These are phyloP conservation scores for Leontopithecus rosalia DNA, from an alignment of 2,797 vertebrate genomes.

Conservation along the genomic window DNA sequence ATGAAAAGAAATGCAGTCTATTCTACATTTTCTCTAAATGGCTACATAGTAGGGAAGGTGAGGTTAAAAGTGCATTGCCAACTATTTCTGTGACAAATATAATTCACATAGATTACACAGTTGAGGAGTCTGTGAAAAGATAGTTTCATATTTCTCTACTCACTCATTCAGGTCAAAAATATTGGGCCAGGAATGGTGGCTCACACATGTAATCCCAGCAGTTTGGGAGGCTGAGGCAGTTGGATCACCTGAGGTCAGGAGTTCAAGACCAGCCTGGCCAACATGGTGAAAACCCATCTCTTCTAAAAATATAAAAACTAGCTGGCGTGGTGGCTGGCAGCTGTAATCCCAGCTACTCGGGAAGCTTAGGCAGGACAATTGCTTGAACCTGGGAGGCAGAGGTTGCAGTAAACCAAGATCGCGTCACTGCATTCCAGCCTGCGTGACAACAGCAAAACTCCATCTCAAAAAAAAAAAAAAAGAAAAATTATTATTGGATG, in stretches of 20 bases:
- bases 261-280: too few species aligned
- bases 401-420: neutral
- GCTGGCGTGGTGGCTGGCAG: neutral
- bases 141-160: neutral
- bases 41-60: neutral
- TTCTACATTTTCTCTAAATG: slow-evolving; percentile 30
- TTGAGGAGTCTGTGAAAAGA: slow-evolving; percentile 3
- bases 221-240: too few species aligned
- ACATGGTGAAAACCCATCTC: neutral
- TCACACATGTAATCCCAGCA: too few species aligned
- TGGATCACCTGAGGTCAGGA: too few species aligned
- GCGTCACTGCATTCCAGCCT: neutral
- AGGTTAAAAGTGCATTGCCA: neutral
- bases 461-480: neutral
- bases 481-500: neutral
- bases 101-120: neutral
- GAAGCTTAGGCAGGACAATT: neutral
- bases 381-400: neutral
- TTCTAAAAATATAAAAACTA: neutral
- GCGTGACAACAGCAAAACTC: neutral
- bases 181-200: neutral
- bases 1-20: slow-evolving; percentile 33
- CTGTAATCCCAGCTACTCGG: neutral
- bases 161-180: neutral
- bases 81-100: slow-evolving; percentile 23